phyloP scores from a whole-genome alignment of 2,113 vertebrate species.

The Mustela lutreola region DNA sequence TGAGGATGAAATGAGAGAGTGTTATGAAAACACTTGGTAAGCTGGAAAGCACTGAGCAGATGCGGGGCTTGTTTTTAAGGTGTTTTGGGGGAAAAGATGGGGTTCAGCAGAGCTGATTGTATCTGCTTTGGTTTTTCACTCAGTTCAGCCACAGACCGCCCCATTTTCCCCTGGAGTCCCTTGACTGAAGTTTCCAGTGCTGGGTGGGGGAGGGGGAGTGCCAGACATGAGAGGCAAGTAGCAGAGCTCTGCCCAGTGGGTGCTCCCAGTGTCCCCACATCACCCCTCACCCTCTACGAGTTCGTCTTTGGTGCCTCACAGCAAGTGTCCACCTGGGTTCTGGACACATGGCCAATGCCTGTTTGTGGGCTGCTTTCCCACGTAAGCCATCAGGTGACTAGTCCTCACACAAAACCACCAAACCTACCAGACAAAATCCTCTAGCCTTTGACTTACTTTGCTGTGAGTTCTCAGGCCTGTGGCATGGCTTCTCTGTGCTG shows the following conservation, averaged over 20 bases:
- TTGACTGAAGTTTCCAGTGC: background rate
- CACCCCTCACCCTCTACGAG: background rate
- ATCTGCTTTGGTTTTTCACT: conserved; percentile 1
- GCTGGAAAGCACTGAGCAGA: conserved; percentile 70
- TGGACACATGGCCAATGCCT: accelerated
- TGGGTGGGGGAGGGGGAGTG: too few relatives aligned
- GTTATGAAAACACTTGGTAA: conserved; percentile 71
- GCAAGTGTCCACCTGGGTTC: background rate
- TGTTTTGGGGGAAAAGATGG: background rate
- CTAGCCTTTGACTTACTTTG: background rate
- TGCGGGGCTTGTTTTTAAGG: conserved; percentile 48
- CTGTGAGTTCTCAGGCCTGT: background rate
- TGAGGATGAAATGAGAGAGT: conserved; percentile 69
- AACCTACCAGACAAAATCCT: background rate
- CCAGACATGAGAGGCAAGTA: background rate
- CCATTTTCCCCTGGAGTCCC: background rate
- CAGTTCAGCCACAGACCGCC: background rate
- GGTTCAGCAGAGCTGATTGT: background rate
- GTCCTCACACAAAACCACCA: background rate
- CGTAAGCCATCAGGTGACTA: background rate
- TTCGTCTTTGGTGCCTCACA: background rate
- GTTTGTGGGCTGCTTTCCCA: background rate
- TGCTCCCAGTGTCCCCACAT: too few relatives aligned
- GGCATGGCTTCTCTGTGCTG: background rate
- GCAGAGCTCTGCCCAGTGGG: background rate